Evolutionary conservation across 2,113 vertebrate species (phyloP), one percentile per base, ranked within the genome.

Genomic region (Colistium nudipinnis): DNA sequence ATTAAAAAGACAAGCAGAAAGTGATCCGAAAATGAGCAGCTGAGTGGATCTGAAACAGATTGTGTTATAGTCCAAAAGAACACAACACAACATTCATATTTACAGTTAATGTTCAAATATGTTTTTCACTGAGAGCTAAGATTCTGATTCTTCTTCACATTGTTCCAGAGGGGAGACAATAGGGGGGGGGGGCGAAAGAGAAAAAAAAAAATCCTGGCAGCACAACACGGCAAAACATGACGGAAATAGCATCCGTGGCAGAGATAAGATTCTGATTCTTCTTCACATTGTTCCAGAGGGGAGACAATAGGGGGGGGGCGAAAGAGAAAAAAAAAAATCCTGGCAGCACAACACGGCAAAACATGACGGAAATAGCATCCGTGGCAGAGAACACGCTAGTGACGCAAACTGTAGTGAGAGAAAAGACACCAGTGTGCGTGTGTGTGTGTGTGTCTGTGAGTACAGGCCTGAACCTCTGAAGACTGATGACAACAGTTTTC

Each of bases 231-330:
- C 81, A 76, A 76, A 74, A 45, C 48, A 3, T 7, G 65, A 81
- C 81, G 16, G 68, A 76, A 81, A 81, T 74, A 74, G 84, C 67
- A 53, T 51, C 76, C 12, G 80, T 14, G 66, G 59, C 35, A n/a
- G n/a, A n/a, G n/a, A n/a, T n/a, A n/a, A n/a, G n/a, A n/a, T 45
- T 48, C 22, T 16, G 56, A 55, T 61, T 41, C 51, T 31, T 45
- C 31, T 27, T 24, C 33, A 27, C 54, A 48, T 71, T 62, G 41
- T 66, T 70, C 41, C 16, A 27, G n/a, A 70, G 62, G 3, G 51
- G 35, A 65, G 61, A 83, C 57, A 45, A 74, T 76, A 38, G n/a
- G n/a, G n/a, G n/a, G n/a, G n/a, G n/a, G n/a, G n/a, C n/a, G n/a
- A n/a, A n/a, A 62, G 52, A 69, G 7, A 12, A 30, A 4, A 16